phyloP scores from a whole-genome alignment of 2,113 vertebrate genomes.

The Leucosticte australis region DNA sequence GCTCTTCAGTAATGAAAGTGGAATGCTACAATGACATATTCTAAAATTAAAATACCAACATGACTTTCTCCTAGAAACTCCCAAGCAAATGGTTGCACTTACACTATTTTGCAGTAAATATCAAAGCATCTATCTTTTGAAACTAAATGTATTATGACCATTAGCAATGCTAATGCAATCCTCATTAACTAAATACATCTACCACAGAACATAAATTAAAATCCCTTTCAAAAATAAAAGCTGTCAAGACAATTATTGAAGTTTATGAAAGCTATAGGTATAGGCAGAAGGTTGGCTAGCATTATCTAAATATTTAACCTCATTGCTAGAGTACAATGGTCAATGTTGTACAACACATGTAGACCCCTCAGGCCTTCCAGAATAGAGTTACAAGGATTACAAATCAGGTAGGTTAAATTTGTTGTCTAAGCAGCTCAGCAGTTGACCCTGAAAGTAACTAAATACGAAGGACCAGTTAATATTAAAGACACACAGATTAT shows the following conservation, averaged over 20 bases:
- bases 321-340: neutral
- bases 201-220: neutral
- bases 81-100: neutral
- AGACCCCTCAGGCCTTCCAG: neutral
- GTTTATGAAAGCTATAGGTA: neutral
- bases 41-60: neutral
- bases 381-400: neutral
- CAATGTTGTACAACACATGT: neutral
- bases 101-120: neutral
- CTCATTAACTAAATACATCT: neutral
- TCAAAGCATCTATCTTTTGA: neutral
- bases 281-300: neutral
- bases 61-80: neutral
- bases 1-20: neutral
- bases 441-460: constrained; percentile 1
- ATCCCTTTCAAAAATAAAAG: neutral
- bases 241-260: neutral
- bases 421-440: neutral
- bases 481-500: neutral
- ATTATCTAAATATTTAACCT: neutral
- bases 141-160: neutral
- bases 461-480: constrained; percentile 16
- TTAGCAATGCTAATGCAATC: neutral
- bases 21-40: neutral
- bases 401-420: neutral